Conservation (phyloP, 1,140 invertebrate genomes). For the Chrysomallon squamiferum region DNA sequence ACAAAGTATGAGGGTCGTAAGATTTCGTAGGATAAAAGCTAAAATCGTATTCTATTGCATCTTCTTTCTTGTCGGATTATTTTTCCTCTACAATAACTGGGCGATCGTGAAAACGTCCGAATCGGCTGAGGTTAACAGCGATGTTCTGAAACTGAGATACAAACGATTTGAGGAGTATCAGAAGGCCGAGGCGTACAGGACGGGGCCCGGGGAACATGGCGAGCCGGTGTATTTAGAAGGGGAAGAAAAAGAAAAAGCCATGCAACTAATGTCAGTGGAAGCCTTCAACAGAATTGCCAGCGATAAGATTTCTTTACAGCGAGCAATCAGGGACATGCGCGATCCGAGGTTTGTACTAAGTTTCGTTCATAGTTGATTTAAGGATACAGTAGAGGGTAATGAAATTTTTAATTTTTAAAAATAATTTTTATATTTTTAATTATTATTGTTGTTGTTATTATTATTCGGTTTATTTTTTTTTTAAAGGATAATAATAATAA, state of each 20-base stretch:
- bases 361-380: no score
- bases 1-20: not conserved
- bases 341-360: conserved; percentile 72
- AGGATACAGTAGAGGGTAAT: no score
- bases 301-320: conserved; percentile 85
- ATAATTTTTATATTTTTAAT: no score
- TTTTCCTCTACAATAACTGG: not conserved
- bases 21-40: not conserved
- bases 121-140: not conserved
- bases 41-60: not conserved
- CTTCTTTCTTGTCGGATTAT: not conserved
- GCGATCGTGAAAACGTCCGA: not conserved
- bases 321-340: conserved; percentile 82
- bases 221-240: conserved; percentile 41
- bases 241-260: conserved; percentile 46
- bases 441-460: no score
- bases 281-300: conserved; percentile 90
- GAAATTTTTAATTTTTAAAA: no score
- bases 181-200: conserved; percentile 23
- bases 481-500: no score
- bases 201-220: conserved; percentile 56
- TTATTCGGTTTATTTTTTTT: no score
- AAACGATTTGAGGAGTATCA: conserved; percentile 45
- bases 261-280: conserved; percentile 73
- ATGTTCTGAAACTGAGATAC: conserved; percentile 11